These are phyloP conservation scores for Agonopterix subpropinquella DNA, from an alignment of 2,888 invertebrate genomes.

Conservation along the genomic window DNA sequence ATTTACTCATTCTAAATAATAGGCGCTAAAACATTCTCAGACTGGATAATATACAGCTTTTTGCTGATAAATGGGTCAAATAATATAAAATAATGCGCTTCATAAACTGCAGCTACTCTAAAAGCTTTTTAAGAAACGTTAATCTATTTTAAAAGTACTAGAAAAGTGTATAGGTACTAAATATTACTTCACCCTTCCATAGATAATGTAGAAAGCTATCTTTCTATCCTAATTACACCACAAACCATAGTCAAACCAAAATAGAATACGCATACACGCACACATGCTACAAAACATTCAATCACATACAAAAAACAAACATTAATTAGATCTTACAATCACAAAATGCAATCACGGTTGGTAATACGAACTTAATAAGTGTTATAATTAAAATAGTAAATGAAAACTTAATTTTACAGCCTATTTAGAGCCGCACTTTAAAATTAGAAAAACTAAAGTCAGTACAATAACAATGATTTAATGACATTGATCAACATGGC, in stretches of 20 bases:
- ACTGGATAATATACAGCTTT: too few relatives aligned
- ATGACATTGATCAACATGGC: background rate
- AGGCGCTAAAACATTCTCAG: too few relatives aligned
- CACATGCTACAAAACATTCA: conserved; percentile 10
- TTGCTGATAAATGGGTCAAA: too few relatives aligned
- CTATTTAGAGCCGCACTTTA: conserved; percentile 16
- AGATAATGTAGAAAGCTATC: background rate
- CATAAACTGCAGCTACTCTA: too few relatives aligned
- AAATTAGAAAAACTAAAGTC: background rate
- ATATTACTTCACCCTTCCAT: too few relatives aligned
- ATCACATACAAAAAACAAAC: conserved; percentile 20
- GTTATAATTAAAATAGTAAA: conserved; percentile 45
- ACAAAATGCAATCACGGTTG: conserved; percentile 33
- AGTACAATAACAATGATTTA: background rate
- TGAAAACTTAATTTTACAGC: conserved; percentile 51
- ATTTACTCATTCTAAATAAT: background rate
- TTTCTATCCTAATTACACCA: conserved; percentile 40
- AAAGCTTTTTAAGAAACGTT: too few relatives aligned
- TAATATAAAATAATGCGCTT: background rate
- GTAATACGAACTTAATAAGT: conserved; percentile 15
- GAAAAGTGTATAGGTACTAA: conserved; percentile 7
- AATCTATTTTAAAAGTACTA: background rate
- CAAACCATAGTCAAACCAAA: conserved; percentile 28
- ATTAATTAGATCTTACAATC: conserved; percentile 36
- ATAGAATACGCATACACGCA: conserved; percentile 11